Base-by-base conservation (phyloP, 2,113 vertebrate species). In the Ceyx cyanopectus region DNA sequence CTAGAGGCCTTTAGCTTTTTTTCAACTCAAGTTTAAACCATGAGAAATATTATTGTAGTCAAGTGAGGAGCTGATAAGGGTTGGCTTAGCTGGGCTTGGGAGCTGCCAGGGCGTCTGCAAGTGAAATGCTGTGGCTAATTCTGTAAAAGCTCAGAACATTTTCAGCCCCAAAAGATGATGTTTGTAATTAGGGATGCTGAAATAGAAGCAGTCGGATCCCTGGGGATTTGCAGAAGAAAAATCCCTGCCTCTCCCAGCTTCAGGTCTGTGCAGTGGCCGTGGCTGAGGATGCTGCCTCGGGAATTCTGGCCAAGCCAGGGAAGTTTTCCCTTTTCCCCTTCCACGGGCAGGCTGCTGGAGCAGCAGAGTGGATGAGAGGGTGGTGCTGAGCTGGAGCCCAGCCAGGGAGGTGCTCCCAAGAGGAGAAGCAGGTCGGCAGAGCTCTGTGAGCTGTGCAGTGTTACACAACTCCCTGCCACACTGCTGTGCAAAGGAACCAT, bases 101-200 rank as follows among this genome's bases (percentile, higher is more conserved):
- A 84, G 61, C n/a, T 90, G 81, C 62, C 41, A 46, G 58, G 51
- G 20, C 0, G 1, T 73, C 81, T 89, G 68, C 24, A 43, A 85
- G 70, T 82, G 67, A 90, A 89, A 62, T 24, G 14, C 32, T 61
- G 22, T 10, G 27, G 19, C 81, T 92, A 61, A 89, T 81, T 89
- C 89, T 62, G 34, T 58, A 69, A 85, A 56, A 82, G 41, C 57
- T 81, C 27, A 66, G 57, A 93, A 70, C 20, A 9, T 70, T 82
- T 94, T 45, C 51, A 56, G 60, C 76, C 50, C 46, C 57, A 92
- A 80, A 92, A 74, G 73, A 96, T 22, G 58, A 2, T 53, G 48
- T 85, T 94, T 90, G 56, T 87, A 90, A 90, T 95, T 90, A 83
- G 29, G 14, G 16, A 32, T 69, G 56, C 70, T 73, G 43, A 94